Conservation (phyloP, 2,888 invertebrate genomes). For the Drosophila suboccidentalis region DNA sequence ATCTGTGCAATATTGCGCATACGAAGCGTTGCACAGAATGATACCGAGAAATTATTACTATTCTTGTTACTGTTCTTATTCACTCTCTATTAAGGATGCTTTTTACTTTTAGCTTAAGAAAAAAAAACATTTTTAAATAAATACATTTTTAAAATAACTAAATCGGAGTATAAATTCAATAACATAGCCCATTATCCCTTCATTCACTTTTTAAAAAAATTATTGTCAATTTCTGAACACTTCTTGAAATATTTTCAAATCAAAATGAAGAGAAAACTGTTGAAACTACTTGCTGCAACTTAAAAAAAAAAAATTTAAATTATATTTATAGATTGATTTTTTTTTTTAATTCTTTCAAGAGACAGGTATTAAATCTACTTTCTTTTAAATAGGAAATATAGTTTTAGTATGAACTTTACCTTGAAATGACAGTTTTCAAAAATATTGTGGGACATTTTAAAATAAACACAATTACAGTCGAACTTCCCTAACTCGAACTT, state of each 20-base stretch:
- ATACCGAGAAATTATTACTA: neutral
- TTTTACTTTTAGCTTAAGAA: neutral
- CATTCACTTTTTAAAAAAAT: too few species aligned
- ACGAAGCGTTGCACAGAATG: slow-evolving; percentile 32
- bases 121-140: neutral
- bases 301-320: too few species aligned
- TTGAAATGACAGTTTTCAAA: neutral
- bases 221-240: too few species aligned
- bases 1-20: slow-evolving; percentile 47
- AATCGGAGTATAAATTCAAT: neutral
- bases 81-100: neutral
- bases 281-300: too few species aligned
- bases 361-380: too few species aligned
- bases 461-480: neutral
- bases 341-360: too few species aligned
- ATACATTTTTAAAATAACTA: neutral
- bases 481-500: too few species aligned
- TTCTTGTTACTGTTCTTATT: neutral
- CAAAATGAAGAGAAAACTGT: too few species aligned
- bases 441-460: neutral
- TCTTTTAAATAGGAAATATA: neutral
- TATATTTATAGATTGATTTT: too few species aligned
- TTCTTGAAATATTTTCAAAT: too few species aligned
- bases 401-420: neutral
- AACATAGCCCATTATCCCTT: neutral